These are phyloP conservation scores for Oryzias woworae DNA, from an alignment of 2,113 vertebrate genomes.

Conservation along the genomic window DNA sequence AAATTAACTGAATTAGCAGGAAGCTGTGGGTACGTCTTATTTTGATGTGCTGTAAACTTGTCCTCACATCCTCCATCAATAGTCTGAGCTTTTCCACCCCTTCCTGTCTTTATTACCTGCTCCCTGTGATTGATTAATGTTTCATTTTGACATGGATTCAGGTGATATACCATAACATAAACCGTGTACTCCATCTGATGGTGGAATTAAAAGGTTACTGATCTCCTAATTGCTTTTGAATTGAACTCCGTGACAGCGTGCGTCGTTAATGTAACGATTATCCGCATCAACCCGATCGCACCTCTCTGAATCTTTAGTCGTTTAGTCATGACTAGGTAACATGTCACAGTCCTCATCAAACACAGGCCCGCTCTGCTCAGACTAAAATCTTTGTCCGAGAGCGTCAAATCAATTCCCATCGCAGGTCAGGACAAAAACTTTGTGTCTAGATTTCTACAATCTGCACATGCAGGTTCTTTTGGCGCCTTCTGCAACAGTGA, in stretches of 20 bases:
- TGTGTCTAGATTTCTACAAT: constrained; percentile 11
- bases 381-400: constrained; percentile 28
- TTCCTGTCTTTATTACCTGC: constrained; percentile 41
- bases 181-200: constrained; percentile 52
- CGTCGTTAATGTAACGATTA: constrained; percentile 73
- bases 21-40: constrained; percentile 36
- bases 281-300: constrained; percentile 58
- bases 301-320: constrained; percentile 62
- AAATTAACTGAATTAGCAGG: constrained; percentile 44
- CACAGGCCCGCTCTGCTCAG: constrained; percentile 24
- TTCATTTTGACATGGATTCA: constrained; percentile 59
- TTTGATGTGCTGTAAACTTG: constrained; percentile 34
- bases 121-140: constrained; percentile 69
- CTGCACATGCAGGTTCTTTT: constrained; percentile 14
- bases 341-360: constrained; percentile 56
- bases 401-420: constrained; percentile 1
- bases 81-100: constrained; percentile 48
- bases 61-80: constrained; percentile 18
- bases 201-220: constrained; percentile 73
- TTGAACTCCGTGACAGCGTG: constrained; percentile 58
- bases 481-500: constrained; percentile 1
- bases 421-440: neutral
- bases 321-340: constrained; percentile 59
- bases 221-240: constrained; percentile 76
- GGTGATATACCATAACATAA: constrained; percentile 57